Evolutionary conservation across 1,140 invertebrate species (phyloP), one percentile per base, ranked within the genome.

Genomic region (Polyergus mexicanus): DNA sequence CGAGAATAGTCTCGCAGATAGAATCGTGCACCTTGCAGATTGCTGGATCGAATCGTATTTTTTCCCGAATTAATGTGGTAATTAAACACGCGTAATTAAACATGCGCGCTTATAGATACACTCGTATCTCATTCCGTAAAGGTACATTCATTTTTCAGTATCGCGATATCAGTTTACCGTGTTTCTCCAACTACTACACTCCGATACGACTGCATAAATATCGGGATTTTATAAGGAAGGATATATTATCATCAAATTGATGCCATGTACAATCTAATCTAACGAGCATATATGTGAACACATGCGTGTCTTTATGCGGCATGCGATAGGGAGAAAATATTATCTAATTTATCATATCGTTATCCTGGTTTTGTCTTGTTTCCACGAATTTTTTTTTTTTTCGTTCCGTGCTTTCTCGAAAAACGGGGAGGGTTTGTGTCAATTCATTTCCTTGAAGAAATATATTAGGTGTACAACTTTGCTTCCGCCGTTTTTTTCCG

Each of bases 31-130:
- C 56, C 44, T 60, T 47, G 62, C 63, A n/a, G 41, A 78, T 51
- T 19, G 44, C 76, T 7, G 28, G 10, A 78, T 78, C 76, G 63
- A 38, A 13, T 28, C 44, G 76, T 69, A 68, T 80, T 66, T 80
- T 80, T 80, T 32, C 25, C n/a, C 25, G 32, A 63, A 80, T 69
- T 68, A 80, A 69, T 47, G 76, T n/a, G 76, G 44, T 28, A 80
- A 69, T 80, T 68, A 80, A 80, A 80, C 47, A 19, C 63, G 76
- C n/a, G 76, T 78, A 78, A 78, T 78, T 78, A 78, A 76, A 62
- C 60, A 44, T 44, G 22, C 25, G 28, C 10, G 32, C 13, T 44
- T 32, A 51, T 19, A 51, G 16, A 4, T 51, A 16, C 63, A 22
- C 75, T n/a, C 28, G 60, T 28, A 7, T 13, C 16, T 51, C 41